Evolutionary conservation across 2,113 vertebrate genomes (phyloP).

Genomic region (Capreolus pygargus): DNA sequence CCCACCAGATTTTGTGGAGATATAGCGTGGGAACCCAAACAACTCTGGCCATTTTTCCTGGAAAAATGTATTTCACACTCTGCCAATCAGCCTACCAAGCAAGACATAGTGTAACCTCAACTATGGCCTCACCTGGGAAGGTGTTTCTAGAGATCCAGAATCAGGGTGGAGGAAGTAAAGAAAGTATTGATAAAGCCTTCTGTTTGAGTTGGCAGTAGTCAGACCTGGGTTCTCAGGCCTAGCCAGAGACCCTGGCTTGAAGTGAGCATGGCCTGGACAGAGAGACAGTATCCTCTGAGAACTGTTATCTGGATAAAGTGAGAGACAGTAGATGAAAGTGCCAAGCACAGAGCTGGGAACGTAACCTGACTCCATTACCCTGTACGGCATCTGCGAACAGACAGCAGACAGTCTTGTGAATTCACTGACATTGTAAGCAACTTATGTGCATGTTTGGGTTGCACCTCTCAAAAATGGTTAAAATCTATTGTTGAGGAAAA

Average conservation of each 20-base stretch:
- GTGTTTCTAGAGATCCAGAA: background rate
- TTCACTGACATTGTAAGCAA: background rate
- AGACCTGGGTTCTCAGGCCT: background rate
- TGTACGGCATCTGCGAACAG: background rate
- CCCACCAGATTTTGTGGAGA: background rate
- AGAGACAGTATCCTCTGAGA: background rate
- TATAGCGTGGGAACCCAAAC: background rate
- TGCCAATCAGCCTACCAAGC: background rate
- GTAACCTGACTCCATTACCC: background rate
- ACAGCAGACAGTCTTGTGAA: background rate
- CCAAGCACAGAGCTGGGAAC: background rate
- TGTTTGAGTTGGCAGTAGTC: no score
- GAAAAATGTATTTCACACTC: background rate
- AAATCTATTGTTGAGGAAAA: background rate
- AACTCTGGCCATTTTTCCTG: background rate
- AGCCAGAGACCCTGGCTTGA: background rate
- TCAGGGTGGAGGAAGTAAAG: background rate
- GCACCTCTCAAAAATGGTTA: background rate
- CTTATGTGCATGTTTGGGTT: background rate
- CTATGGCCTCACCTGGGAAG: background rate
- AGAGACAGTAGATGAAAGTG: background rate
- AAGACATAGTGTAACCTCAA: background rate
- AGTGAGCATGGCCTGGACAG: background rate
- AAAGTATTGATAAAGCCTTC: background rate
- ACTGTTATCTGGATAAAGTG: background rate